Evolutionary conservation across 2,113 vertebrate species (phyloP), one percentile per base, ranked within the genome.

Genomic region (Phycodurus eques): DNA sequence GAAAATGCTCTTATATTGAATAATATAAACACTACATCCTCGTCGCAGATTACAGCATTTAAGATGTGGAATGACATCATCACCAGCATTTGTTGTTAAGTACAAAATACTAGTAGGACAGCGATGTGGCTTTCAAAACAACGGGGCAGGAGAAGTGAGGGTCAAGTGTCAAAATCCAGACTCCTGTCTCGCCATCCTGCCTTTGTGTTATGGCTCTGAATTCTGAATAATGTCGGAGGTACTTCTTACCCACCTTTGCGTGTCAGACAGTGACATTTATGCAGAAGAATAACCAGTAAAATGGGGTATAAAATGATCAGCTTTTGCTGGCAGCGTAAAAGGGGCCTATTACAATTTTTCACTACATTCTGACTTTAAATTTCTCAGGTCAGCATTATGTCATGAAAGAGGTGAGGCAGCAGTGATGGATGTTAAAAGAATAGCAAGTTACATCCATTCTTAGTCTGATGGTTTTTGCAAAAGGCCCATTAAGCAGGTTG

Each of bases 281-380:
- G 57, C 5, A 60, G 4, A 60, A 60, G 12, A 60, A 31, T 5
- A 60, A 15, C 12, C 5, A 31, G 57, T 27, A 27, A 60, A 60
- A 60, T 31, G 27, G 27, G 2, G 13, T 31, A 33, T 1, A 53
- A 53, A 53, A 20, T 20, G 31, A 31, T 4, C 11, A 33, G 11
- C 13, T 31, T 60, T 60, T 33, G 27, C 27, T 14, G n/a, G n/a
- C 33, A 62, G 17, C 19, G 33, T 62, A 62, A 39, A 39, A 11
- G n/a, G 10, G n/a, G 3, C 13, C 2, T 60, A 44, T 85, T 85
- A 83, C n/a, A 82, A 82, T 83, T 84, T 71, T 83, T 80, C 85
- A 83, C 85, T 87, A 79, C 87, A 81, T 87, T 82, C 71, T 70
- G 74, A 82, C 76, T 77, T 79, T 77, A 87, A 89, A 90, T 88